phyloP scores from a whole-genome alignment of 1,140 invertebrate species.

The Anoplophora glabripennis region DNA sequence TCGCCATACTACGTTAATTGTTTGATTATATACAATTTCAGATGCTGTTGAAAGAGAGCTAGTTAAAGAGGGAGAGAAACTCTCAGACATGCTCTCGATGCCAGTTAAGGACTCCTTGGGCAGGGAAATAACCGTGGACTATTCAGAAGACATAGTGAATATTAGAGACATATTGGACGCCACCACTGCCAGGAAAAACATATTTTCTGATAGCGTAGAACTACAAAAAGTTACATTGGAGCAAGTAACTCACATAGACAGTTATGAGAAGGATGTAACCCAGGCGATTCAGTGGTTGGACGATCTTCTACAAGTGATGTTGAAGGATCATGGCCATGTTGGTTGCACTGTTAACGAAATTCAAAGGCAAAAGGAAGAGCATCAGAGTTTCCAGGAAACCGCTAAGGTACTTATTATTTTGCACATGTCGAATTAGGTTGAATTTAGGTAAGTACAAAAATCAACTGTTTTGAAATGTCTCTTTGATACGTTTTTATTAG shows the following conservation, averaged over 20 bases:
- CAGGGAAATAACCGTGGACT: conserved; percentile 69
- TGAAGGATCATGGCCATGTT: conserved; percentile 68
- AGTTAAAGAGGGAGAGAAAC: conserved; percentile 72
- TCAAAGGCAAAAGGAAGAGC: conserved; percentile 70
- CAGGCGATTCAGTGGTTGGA: conserved; percentile 74
- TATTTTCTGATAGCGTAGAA: conserved; percentile 65
- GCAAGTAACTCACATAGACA: conserved; percentile 70
- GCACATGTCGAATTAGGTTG: too few relatives aligned
- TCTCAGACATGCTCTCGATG: conserved; percentile 75
- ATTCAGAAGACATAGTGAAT: conserved; percentile 68
- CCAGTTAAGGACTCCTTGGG: conserved; percentile 77
- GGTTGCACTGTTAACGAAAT: conserved; percentile 71
- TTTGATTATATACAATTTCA: too few relatives aligned
- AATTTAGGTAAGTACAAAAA: too few relatives aligned
- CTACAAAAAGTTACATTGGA: conserved; percentile 72
- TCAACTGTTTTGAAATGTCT: too few relatives aligned
- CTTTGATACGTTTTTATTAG: too few relatives aligned
- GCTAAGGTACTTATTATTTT: too few relatives aligned
- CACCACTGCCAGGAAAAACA: conserved; percentile 61
- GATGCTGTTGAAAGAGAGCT: conserved; percentile 65
- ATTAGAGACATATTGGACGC: conserved; percentile 66
- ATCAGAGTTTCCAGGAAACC: conserved; percentile 74
- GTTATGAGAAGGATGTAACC: conserved; percentile 72
- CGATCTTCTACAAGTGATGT: conserved; percentile 68
- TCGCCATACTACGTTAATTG: too few relatives aligned